Base-by-base conservation (phyloP, 1,140 invertebrate species). In the Nasonia vitripennis region DNA sequence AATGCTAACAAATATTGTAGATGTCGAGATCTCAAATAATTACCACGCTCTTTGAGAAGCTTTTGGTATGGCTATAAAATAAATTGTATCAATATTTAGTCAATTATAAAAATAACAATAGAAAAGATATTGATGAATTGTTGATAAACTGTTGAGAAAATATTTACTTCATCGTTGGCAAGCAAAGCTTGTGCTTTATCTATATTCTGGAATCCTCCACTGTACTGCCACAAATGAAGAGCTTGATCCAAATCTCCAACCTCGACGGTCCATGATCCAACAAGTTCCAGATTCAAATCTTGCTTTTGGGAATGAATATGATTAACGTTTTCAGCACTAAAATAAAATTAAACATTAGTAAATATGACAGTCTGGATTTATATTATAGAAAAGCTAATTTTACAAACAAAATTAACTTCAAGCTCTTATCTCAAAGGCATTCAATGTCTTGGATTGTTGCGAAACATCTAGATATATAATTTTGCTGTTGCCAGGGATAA, bases 161-260 rank as follows among this genome's bases (percentile, higher is more conserved):
- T 71, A 7, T 51, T 91, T 94, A 98, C 97, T 87, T 95, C 89
- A 93, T 97, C 96, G 89, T 96, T 95, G 88, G 94, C 95, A 77
- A 98, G 95, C 31, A 96, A 93, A 85, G 94, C 92, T 91, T 96
- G 96, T 27, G 97, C 96, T 89, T 95, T 94, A 93, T 98, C 98
- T 89, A 99, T 96, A 85, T 96, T 96, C 88, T 97, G 95, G 92
- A 98, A 99, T 41, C 98, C 98, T 86, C 98, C 98, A 75, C 95
- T 97, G 91, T 98, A 99, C 89, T 96, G 96, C 98, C 98, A 99
- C 68, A 99, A 94, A 93, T 99, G 98, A 86, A 99, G 94, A 48
- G 97, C 97, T 94, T 99, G 98, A 95, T 99, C 98, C 94, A 99
- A 96, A 91, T 99, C 98, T n/a, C 99, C 99, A 73, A 99, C 97